These are phyloP conservation scores for Eupithecia pulchellata DNA, from an alignment of 2,888 invertebrate species.

Conservation along the genomic window DNA sequence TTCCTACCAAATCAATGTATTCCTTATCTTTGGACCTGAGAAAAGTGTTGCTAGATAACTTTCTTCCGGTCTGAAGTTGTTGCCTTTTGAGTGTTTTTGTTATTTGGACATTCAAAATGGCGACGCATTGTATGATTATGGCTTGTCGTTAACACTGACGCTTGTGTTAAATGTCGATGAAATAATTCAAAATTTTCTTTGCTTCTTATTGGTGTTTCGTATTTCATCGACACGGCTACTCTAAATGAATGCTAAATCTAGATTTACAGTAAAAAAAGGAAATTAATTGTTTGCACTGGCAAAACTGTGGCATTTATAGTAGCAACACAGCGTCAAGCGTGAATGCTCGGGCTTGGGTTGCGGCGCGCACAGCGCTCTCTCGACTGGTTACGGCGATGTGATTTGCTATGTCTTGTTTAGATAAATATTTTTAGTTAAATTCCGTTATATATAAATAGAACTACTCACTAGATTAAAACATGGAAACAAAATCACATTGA, in stretches of 20 bases:
- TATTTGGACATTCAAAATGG: slow-evolving; percentile 49
- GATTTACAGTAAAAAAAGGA: not conserved
- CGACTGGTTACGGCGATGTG: slow-evolving; percentile 31
- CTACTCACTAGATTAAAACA: not conserved
- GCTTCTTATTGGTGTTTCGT: slow-evolving; percentile 34
- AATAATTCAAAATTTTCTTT: slow-evolving; percentile 32
- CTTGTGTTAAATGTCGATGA: slow-evolving; percentile 52
- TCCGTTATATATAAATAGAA: not conserved
- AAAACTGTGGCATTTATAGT: slow-evolving; percentile 46
- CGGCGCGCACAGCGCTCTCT: slow-evolving; percentile 58
- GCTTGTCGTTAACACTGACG: slow-evolving; percentile 84
- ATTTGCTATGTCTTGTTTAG: slow-evolving; percentile 17
- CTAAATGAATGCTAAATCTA: slow-evolving; percentile 31
- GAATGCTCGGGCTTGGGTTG: slow-evolving; percentile 85
- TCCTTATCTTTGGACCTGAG: slow-evolving; percentile 47
- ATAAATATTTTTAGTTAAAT: not conserved
- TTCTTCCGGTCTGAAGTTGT: slow-evolving; percentile 50
- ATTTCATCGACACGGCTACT: slow-evolving; percentile 34
- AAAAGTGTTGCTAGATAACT: slow-evolving; percentile 39
- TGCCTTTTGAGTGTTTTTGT: slow-evolving; percentile 59
- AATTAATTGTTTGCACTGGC: slow-evolving; percentile 28
- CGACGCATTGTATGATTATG: slow-evolving; percentile 81
- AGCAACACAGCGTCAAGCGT: slow-evolving; percentile 77
- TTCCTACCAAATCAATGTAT: slow-evolving; percentile 74
- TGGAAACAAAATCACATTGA: not conserved